Evolutionary conservation across 2,797 vertebrate species (phyloP), one percentile per base, ranked within the genome.

Genomic region (Ataeniobius toweri): DNA sequence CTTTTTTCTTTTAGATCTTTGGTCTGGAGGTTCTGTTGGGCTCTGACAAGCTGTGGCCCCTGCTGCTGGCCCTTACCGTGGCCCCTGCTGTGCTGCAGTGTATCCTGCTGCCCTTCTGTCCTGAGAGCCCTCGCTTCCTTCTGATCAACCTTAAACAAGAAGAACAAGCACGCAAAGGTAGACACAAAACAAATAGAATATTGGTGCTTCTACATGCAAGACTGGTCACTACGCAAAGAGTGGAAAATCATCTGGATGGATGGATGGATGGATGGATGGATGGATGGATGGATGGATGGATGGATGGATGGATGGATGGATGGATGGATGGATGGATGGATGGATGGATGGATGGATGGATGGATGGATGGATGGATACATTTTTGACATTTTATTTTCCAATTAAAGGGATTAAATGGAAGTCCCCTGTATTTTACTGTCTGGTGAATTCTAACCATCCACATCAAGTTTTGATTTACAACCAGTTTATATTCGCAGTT

Each of bases 41-140:
- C 59, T 96, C 96, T 0, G 80, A 84, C 0, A 90, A 83, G 39
- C 89, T 97, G 74, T 98, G 97, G 97, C 96, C 97, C 2, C 73
- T 97, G 26, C 95, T 98, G 76, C 79, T 98, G 91, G 87, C 96
- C 50, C 82, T 97, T 79, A 97, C 96, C 0, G 94, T 97, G 24
- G 68, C 87, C 8, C 97, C 97, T 0, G 96, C 97, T 0, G 65
- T 96, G 71, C 82, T 97, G 36, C 97, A 97, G 92, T 94, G 96
- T 56, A 48, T 95, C 31, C 88, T 97, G 77, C 92, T 98, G 70
- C 97, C 96, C 31, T 97, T 98, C 91, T 97, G 97, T 31, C 97
- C 97, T 0, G 97, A 98, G 91, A 98, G 97, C 77, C 97, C 97
- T 0, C 96, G 97, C 0, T 98, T 94, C 89, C 95, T 97, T 71